phyloP scores from a whole-genome alignment of 1,140 invertebrate genomes.

The Eciton burchellii region DNA sequence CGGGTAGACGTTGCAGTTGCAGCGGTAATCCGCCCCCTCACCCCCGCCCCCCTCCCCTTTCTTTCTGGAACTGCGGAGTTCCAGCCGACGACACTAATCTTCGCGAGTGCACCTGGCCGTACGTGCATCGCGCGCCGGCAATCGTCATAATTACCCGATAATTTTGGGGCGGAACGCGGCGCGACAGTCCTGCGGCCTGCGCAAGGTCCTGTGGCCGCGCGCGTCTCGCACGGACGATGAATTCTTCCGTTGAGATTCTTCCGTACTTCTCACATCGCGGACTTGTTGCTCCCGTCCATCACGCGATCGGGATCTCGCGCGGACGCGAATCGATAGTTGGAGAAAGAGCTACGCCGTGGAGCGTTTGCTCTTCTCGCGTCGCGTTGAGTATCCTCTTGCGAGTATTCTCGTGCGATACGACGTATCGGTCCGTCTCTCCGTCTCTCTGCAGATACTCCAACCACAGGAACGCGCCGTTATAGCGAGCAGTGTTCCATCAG shows the following conservation, averaged over 20 bases:
- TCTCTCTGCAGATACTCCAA: not conserved
- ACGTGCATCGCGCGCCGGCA: constrained; percentile 57
- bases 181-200: constrained; percentile 34
- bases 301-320: not conserved
- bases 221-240: constrained; percentile 4
- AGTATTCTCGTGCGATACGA: too few species aligned
- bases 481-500: constrained; percentile 47
- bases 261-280: not conserved
- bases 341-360: not conserved
- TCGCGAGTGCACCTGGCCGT: constrained; percentile 69
- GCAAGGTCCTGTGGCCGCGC: constrained; percentile 15
- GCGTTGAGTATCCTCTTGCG: too few species aligned
- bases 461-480: constrained; percentile 29
- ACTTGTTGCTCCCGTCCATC: constrained; percentile 9
- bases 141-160: constrained; percentile 75
- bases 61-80: constrained; percentile 57
- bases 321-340: not conserved
- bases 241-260: constrained; percentile 25
- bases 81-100: constrained; percentile 72
- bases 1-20: constrained; percentile 70
- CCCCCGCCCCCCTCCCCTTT: not conserved
- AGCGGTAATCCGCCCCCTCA: constrained; percentile 31
- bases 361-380: too few species aligned
- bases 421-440: not conserved
- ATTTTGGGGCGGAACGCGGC: constrained; percentile 52